Conservation (phyloP, 2,113 vertebrate genomes). For the Chelonoidis abingdonii region DNA sequence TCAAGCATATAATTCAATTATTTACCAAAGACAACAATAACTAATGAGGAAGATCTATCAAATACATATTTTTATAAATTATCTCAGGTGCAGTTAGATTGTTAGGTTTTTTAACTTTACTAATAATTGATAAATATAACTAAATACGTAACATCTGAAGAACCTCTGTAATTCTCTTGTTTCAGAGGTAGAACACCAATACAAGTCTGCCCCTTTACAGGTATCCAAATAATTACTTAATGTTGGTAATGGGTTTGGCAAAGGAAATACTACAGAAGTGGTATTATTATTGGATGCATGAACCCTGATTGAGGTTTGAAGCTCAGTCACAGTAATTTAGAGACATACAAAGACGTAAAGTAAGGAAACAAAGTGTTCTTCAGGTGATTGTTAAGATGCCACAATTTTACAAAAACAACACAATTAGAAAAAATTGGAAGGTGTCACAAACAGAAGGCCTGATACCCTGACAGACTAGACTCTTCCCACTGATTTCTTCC, state of each 20-base stretch:
- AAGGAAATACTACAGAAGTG: conserved; percentile 9
- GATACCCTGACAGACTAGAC: not conserved
- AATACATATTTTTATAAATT: not conserved
- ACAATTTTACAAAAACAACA: not conserved
- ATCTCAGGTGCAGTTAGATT: not conserved
- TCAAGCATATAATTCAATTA: no score
- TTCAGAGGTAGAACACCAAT: not conserved
- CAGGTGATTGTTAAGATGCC: not conserved
- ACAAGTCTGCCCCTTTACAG: not conserved
- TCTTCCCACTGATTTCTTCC: not conserved
- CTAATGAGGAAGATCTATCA: not conserved
- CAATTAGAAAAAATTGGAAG: not conserved
- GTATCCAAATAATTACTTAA: conserved; percentile 13
- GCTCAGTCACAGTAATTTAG: not conserved
- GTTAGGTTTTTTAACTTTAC: not conserved
- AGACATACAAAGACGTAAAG: not conserved
- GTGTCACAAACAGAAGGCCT: not conserved
- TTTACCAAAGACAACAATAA: not conserved
- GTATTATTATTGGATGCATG: not conserved
- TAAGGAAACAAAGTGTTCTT: not conserved
- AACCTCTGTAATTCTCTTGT: not conserved
- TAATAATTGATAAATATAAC: not conserved
- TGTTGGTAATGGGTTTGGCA: not conserved
- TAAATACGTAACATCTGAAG: not conserved
- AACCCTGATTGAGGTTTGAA: not conserved